phyloP scores from a whole-genome alignment of 2,113 vertebrate species.

The Egretta garzetta region DNA sequence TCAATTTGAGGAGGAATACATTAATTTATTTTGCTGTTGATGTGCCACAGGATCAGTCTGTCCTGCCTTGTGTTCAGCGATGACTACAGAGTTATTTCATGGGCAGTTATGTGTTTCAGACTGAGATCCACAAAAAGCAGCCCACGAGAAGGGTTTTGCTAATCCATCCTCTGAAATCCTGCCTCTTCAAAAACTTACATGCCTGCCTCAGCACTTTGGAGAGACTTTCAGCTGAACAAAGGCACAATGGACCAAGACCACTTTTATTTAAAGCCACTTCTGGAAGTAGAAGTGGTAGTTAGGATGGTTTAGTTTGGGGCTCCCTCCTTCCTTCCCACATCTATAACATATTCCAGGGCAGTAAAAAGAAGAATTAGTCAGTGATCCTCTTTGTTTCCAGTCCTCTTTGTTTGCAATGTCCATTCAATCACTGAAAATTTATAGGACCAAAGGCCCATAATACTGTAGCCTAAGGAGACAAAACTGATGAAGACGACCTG shows the following conservation, averaged over 20 bases:
- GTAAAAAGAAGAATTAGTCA: not conserved
- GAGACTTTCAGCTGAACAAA: not conserved
- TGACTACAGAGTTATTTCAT: not conserved
- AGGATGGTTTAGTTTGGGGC: not conserved
- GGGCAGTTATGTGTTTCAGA: not conserved
- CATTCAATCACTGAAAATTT: not conserved
- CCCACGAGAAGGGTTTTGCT: not conserved
- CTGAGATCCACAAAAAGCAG: not conserved
- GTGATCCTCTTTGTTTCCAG: not conserved
- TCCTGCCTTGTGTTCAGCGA: not conserved
- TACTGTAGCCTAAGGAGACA: not conserved
- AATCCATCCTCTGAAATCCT: not conserved
- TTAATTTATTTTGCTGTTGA: not conserved
- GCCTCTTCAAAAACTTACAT: not conserved
- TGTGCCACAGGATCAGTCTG: not conserved
- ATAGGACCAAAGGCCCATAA: not conserved
- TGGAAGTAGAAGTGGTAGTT: not conserved
- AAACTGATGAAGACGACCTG: not conserved
- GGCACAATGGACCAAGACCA: not conserved
- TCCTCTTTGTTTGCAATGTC: not conserved
- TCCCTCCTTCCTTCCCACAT: not conserved
- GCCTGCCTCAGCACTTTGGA: not conserved
- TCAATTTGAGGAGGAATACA: not conserved
- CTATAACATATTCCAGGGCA: not conserved
- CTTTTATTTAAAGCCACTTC: not conserved